Conservation (phyloP, 92 coral and sea anemone species). For the Porites cylindrica region DNA sequence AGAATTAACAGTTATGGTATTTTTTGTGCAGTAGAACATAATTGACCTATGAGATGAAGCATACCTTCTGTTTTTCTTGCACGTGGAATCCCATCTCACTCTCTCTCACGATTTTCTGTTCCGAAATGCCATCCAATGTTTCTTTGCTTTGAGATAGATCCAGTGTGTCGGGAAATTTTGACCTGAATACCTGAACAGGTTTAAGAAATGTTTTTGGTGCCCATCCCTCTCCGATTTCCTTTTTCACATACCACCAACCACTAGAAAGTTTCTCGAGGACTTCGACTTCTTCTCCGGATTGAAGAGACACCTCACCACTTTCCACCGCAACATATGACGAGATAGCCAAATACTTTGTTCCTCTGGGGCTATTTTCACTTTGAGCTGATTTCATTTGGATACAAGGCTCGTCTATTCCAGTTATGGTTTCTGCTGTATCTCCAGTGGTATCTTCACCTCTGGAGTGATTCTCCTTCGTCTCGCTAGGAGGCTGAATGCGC, state of each 20-base stretch:
- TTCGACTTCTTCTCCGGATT: constrained; percentile 59
- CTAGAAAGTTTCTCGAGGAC: constrained; percentile 60
- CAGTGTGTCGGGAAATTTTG: constrained; percentile 4
- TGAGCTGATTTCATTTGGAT: constrained; percentile 23
- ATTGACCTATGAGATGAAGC: too few relatives aligned
- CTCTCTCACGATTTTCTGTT: not conserved
- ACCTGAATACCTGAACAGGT: constrained; percentile 3
- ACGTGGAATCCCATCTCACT: not conserved
- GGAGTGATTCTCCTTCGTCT: not conserved
- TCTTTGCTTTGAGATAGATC: constrained; percentile 1
- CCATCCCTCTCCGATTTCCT: constrained; percentile 64
- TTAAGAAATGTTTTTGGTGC: constrained; percentile 66
- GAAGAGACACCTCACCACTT: constrained; percentile 53
- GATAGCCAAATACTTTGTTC: constrained; percentile 45
- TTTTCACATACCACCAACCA: constrained; percentile 78
- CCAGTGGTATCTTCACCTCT: not conserved
- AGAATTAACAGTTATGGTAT: too few relatives aligned
- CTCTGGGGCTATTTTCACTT: not conserved
- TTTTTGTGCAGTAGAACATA: too few relatives aligned
- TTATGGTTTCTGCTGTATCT: not conserved
- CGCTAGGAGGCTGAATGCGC: not conserved
- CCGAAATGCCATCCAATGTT: not conserved
- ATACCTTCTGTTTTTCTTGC: constrained; percentile 14
- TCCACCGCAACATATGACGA: constrained; percentile 48
- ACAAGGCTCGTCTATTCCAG: constrained; percentile 16